Base-by-base conservation (phyloP, 2,113 vertebrate genomes). In the Telmatochromis bifrenatus region DNA sequence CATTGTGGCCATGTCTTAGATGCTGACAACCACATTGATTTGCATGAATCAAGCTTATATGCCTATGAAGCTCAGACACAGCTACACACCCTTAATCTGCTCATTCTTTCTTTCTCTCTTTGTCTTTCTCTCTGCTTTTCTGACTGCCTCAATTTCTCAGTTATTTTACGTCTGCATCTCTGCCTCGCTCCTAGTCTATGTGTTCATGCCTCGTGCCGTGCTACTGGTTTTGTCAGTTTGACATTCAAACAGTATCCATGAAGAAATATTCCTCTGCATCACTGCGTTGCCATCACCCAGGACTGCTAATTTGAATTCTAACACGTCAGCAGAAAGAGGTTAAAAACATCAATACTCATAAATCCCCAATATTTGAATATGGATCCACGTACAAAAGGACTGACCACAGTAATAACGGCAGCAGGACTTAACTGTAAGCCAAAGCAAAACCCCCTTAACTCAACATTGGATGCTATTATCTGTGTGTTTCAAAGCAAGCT, bases 311-410 rank as follows among this genome's bases (percentile, higher is more conserved):
- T 93, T 92, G 79, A 92, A 91, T 96, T 91, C 84, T 23, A 85
- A 82, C 49, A 90, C 85, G 93, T 96, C 95, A 96, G 95, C 95
- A 93, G 88, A 95, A 95, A 77, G 84, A 90, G 80, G 90, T 92
- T 90, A 88, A 94, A 92, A 93, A 91, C 93, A 95, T 94, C 94
- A 94, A 96, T 93, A 92, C 77, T 83, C 87, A 92, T 90, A 93
- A 95, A 95, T 94, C 89, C 88, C 92, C 56, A 90, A 93, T 92
- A 92, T 95, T 93, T 95, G 92, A 95, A 95, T 93, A 94, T 94
- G 88, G 94, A 95, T 95, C 87, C 19, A 45, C 79, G 81, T 88
- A 94, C 88, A 94, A 92, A 92, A 83, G 73, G 85, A 90, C 70
- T 89, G 91, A 95, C 93, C 91, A 42, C 84, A 85, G 90, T 89